Base-by-base conservation (phyloP, 2,113 vertebrate species). In the Numenius arquata region DNA sequence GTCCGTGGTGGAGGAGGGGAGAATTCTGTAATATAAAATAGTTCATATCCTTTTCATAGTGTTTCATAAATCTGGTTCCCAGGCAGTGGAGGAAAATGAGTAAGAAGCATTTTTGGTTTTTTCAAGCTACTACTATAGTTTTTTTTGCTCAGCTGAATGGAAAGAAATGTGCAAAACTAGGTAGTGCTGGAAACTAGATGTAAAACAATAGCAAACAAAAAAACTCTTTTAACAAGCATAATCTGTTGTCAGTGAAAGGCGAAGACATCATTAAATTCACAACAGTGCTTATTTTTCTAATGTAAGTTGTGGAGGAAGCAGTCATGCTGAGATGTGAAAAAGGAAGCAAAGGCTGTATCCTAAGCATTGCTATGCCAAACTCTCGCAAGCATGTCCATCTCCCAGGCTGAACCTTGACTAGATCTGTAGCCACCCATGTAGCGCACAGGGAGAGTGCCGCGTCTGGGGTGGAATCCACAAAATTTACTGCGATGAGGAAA, bases 1-100 rank as follows among this genome's bases (percentile, higher is more conserved):
- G 70, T 71, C 89, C 5, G 2, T 89, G 50, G 29, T 84, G 74
- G 84, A 93, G 61, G 68, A 90, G 40, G n/a, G 65, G 36, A 68
- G 68, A 84, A 75, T 52, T 94, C 58, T 92, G 90, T 94, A 93
- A 90, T 85, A 89, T 94, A 94, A 96, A 97, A 93, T 94, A 86
- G 43, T 94, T 97, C 30, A 47, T 93, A 92, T 85, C 89, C 89
- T 41, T 95, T 97, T 92, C 89, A 74, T 29, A 70, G 70, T 48
- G 36, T 91, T 95, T 91, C 81, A 94, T 95, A 95, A 94, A 95
- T 96, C 84, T 94, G 58, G 55, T 93, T 97, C 88, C 70, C 52
- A 95, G 82, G 65, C 86, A 92, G 47, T 58, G 61, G 25, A 95
- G 27, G 62, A 95, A 94, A 96, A 95, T 94, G n/a, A 97, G 77